Conservation (phyloP, 1,140 invertebrate genomes). For the Dreissena polymorpha region DNA sequence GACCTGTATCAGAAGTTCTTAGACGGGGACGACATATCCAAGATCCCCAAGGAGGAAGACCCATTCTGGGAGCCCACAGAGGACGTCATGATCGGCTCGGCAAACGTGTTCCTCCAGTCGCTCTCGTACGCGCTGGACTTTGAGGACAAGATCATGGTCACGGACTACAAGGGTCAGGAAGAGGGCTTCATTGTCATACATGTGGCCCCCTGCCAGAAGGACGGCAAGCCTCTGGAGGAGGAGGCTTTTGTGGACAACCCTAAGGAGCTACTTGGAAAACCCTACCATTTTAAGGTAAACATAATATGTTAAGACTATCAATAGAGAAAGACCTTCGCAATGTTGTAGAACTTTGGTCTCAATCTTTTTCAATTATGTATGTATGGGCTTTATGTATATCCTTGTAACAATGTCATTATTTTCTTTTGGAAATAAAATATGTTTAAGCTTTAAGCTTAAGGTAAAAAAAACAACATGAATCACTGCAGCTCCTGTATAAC, state of each 20-base stretch:
- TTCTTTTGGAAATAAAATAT: too few relatives aligned
- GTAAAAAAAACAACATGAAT: too few relatives aligned
- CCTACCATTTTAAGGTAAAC: constrained; percentile 78
- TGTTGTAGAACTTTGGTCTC: too few relatives aligned
- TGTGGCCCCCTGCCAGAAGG: constrained; percentile 78
- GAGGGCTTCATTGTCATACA: constrained; percentile 75
- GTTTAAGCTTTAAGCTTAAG: too few relatives aligned
- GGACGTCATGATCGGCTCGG: constrained; percentile 78
- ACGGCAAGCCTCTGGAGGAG: constrained; percentile 78
- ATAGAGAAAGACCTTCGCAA: too few relatives aligned
- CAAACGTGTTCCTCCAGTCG: constrained; percentile 78
- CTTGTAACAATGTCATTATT: too few relatives aligned
- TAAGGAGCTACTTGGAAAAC: constrained; percentile 74
- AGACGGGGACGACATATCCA: constrained; percentile 76
- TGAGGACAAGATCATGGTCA: constrained; percentile 76
- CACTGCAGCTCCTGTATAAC: too few relatives aligned
- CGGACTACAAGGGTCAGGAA: constrained; percentile 79
- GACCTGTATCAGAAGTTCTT: constrained; percentile 79
- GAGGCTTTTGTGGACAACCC: constrained; percentile 78
- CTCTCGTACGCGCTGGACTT: constrained; percentile 78
- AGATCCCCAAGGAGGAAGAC: constrained; percentile 77
- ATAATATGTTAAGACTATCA: neutral
- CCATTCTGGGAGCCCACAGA: constrained; percentile 80
- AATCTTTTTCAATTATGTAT: too few relatives aligned
- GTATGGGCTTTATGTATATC: too few relatives aligned